Evolutionary conservation across 2,113 vertebrate genomes (phyloP).

Genomic region (Cygnus buccinator): DNA sequence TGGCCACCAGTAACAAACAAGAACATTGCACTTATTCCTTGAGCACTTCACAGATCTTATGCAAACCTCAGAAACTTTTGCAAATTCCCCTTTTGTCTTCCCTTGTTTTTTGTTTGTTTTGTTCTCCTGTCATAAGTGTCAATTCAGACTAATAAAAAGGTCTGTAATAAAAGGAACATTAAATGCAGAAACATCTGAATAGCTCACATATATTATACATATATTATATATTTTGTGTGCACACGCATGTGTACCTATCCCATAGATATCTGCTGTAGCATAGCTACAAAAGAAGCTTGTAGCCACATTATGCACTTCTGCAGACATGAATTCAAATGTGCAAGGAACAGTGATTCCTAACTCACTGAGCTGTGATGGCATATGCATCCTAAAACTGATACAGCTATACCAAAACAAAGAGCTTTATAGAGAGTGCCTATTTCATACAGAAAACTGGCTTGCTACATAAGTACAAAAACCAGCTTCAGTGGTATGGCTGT

Average conservation of each 20-base stretch:
- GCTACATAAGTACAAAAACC: background rate
- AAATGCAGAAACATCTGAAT: background rate
- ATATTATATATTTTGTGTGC: background rate
- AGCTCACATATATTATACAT: background rate
- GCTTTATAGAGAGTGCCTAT: background rate
- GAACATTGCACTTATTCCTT: background rate
- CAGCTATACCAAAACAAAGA: background rate
- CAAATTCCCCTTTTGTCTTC: background rate
- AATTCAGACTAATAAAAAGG: background rate
- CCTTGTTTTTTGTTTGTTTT: background rate
- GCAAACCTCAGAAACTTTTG: background rate
- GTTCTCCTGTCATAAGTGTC: background rate
- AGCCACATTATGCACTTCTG: background rate
- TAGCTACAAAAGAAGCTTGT: background rate
- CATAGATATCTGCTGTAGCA: background rate
- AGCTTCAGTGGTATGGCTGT: background rate
- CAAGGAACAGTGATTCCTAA: background rate
- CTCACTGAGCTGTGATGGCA: background rate
- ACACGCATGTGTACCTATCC: background rate
- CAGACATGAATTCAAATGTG: accelerated
- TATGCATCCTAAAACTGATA: background rate
- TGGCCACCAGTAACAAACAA: background rate
- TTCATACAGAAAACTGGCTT: background rate
- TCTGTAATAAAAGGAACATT: background rate
- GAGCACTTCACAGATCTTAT: background rate